Evolutionary conservation across 2,888 invertebrate species (phyloP).

Genomic region (Prosopocoilus inquinatus): DNA sequence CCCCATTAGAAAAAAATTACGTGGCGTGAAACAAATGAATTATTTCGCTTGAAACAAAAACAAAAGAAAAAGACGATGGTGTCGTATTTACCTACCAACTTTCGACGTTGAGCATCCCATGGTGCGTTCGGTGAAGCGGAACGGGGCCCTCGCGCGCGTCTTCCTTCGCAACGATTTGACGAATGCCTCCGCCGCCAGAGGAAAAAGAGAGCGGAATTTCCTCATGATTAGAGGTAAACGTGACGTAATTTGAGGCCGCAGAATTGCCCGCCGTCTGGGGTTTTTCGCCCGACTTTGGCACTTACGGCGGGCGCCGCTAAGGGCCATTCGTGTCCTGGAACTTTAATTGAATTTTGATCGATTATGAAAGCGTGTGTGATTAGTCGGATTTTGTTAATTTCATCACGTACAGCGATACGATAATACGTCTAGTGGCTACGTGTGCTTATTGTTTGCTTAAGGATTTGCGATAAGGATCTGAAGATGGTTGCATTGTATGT

Average conservation of each 20-base stretch:
- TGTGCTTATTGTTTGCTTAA: too few species aligned
- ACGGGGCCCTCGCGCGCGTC: neutral
- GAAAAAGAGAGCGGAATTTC: conserved; percentile 1
- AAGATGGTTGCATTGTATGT: too few species aligned
- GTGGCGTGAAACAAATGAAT: neutral
- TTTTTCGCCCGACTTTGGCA: neutral
- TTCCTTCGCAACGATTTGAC: neutral
- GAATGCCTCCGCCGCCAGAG: neutral
- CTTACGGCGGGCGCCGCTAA: neutral
- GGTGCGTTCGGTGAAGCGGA: neutral
- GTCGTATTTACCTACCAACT: conserved; percentile 3
- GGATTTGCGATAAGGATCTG: too few species aligned
- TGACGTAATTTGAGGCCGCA: neutral
- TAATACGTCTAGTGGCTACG: too few species aligned
- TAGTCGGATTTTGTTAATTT: too few species aligned
- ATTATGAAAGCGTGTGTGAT: too few species aligned
- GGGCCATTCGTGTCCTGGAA: neutral
- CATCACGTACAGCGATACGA: too few species aligned
- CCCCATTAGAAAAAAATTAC: neutral
- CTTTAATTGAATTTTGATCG: too few species aligned
- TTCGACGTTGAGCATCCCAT: conserved; percentile 17
- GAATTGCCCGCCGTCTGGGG: neutral
- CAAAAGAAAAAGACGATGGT: neutral
- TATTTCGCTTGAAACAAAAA: neutral
- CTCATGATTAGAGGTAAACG: neutral